Evolutionary conservation across 2,113 vertebrate genomes (phyloP).

Genomic region (Oryzias woworae): DNA sequence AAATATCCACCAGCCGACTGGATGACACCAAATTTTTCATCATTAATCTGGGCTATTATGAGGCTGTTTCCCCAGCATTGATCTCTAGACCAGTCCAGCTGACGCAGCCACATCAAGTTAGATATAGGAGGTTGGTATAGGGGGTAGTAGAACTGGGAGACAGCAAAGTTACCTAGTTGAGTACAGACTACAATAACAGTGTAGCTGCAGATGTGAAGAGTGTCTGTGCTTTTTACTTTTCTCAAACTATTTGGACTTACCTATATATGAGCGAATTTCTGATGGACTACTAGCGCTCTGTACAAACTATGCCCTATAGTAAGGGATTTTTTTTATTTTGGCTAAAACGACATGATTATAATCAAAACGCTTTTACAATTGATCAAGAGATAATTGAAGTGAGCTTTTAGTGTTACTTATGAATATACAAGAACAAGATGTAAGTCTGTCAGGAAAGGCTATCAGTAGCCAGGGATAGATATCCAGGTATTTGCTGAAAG

Average conservation of each 20-base stretch:
- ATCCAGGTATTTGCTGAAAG: constrained; percentile 55
- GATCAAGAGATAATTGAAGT: no score
- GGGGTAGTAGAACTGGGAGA: constrained; percentile 52
- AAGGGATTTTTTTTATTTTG: no score
- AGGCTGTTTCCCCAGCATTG: constrained; percentile 88
- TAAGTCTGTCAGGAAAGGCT: constrained; percentile 14
- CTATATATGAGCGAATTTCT: neutral
- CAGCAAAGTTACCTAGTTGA: constrained; percentile 42
- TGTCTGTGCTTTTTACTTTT: constrained; percentile 17
- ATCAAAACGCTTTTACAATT: no score
- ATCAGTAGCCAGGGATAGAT: constrained; percentile 36
- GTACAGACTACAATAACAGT: constrained; percentile 20
- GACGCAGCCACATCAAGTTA: constrained; percentile 87
- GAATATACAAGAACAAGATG: constrained; percentile 32
- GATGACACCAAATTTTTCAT: constrained; percentile 97
- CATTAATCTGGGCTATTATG: constrained; percentile 96
- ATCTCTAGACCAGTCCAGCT: constrained; percentile 81
- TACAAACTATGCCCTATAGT: no score
- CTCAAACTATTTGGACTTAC: constrained; percentile 15
- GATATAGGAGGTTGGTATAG: constrained; percentile 65
- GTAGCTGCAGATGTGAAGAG: constrained; percentile 49
- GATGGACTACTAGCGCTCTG: no score
- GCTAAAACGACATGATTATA: no score
- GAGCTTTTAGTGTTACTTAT: no score
- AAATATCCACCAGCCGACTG: constrained; percentile 84